Percentiles rank a stretch among this genome's conserved stretches.
phyloP scores from a whole-genome alignment of 2,797 vertebrate species.

The Acomys russatus region DNA sequence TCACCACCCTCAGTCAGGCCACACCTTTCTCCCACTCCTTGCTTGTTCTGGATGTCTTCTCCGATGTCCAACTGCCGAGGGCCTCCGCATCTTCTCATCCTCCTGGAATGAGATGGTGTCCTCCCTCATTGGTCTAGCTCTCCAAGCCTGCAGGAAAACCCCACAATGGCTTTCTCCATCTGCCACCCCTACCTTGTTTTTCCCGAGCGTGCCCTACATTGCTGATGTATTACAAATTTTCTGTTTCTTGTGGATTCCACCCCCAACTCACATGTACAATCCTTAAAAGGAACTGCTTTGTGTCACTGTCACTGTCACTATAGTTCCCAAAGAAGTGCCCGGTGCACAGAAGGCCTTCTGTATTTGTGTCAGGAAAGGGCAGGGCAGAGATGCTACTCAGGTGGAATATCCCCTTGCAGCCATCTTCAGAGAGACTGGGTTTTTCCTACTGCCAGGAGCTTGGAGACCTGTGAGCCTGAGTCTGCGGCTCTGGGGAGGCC shows the following conservation, averaged over 20 bases:
- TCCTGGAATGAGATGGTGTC: neutral
- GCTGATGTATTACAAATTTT: neutral
- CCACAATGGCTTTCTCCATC: neutral
- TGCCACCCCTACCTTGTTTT: neutral
- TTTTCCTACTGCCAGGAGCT: no score
- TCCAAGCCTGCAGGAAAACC: neutral
- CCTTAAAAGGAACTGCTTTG: neutral
- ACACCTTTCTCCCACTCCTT: accelerated
- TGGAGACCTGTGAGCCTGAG: neutral
- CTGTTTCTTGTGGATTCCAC: neutral
- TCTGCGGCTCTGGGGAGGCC: neutral
- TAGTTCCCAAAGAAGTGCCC: neutral
- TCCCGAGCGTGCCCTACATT: neutral
- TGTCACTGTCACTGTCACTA: neutral
- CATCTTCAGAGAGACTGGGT: neutral
- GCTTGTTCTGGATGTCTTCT: neutral
- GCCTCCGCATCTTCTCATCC: neutral
- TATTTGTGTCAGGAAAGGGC: neutral
- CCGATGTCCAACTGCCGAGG: neutral
- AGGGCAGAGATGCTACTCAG: neutral
- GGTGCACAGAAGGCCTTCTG: neutral
- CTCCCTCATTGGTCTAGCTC: neutral
- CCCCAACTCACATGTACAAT: no score
- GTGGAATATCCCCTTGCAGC: neutral
- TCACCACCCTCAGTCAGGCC: neutral